Conservation (phyloP, 2,888 invertebrate species). For the Blastobasis lacticolella region DNA sequence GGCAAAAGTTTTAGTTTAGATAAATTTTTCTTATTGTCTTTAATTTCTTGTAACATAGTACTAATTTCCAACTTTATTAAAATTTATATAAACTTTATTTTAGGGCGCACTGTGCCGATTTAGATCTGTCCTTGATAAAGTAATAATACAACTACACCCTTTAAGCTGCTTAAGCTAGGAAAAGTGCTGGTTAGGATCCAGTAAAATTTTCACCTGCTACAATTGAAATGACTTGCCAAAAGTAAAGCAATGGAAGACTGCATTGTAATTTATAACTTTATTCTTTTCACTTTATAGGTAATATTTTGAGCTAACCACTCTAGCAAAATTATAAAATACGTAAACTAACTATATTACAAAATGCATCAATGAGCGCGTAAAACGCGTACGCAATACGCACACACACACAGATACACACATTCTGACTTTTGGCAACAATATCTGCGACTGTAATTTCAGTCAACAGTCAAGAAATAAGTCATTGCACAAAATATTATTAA, state of each 20-base stretch:
- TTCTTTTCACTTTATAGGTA: conserved; percentile 30
- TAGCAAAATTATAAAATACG: conserved; percentile 47
- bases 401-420: conserved; percentile 34
- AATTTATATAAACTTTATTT: neutral
- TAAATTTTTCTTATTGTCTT: conserved; percentile 54
- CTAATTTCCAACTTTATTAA: neutral
- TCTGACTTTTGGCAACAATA: conserved; percentile 53
- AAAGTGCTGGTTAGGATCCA: conserved; percentile 45
- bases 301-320: conserved; percentile 37
- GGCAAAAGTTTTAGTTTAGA: conserved; percentile 18
- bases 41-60: neutral
- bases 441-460: conserved; percentile 36
- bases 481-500: conserved; percentile 66
- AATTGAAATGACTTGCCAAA: conserved; percentile 62
- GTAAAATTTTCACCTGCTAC: conserved; percentile 52
- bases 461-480: conserved; percentile 40
- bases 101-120: conserved; percentile 1
- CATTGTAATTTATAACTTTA: conserved; percentile 8
- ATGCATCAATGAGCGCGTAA: conserved; percentile 57
- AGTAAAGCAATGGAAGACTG: conserved; percentile 64
- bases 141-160: too few species aligned
- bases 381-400: conserved; percentile 14
- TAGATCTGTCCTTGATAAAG: conserved; percentile 8
- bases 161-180: neutral
- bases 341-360: conserved; percentile 66